Conservation (phyloP, 2,888 invertebrate species). For the Ecdyonurus torrentis region DNA sequence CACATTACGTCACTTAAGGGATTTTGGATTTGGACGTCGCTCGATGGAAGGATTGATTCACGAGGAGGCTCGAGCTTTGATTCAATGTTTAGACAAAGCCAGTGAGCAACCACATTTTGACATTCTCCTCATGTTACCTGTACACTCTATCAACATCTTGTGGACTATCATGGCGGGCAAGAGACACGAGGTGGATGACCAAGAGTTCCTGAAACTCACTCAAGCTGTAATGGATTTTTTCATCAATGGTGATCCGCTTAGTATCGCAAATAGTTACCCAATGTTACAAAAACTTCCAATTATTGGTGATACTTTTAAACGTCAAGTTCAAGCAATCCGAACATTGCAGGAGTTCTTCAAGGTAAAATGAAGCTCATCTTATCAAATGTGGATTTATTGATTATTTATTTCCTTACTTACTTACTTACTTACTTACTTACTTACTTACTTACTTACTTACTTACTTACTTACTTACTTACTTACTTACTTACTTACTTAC, state of each 20-base stretch:
- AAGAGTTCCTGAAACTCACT: background rate
- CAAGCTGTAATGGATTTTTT: background rate
- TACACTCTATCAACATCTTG: slow-evolving; percentile 37
- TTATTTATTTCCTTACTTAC: no score
- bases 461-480: no score
- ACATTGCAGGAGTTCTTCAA: background rate
- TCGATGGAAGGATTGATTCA: slow-evolving; percentile 18
- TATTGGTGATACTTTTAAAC: background rate
- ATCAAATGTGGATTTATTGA: no score
- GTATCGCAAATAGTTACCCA: background rate
- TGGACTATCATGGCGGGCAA: slow-evolving; percentile 36
- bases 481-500: no score
- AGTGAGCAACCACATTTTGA: slow-evolving; percentile 25
- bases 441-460: no score
- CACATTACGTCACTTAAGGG: slow-evolving; percentile 42
- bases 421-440: no score
- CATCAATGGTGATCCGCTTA: background rate
- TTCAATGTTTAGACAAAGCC: background rate
- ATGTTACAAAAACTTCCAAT: background rate
- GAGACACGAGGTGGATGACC: slow-evolving; percentile 17
- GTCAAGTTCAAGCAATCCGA: background rate
- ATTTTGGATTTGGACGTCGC: slow-evolving; percentile 50
- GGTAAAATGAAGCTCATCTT: no score
- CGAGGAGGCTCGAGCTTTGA: background rate
- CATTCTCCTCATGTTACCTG: slow-evolving; percentile 36